A percentile compares a stretch with the other conserved stretches of the same genome.
These are phyloP conservation scores for Ephialtes manifestator DNA, from an alignment of 2,888 invertebrate species.

Conservation along the genomic window DNA sequence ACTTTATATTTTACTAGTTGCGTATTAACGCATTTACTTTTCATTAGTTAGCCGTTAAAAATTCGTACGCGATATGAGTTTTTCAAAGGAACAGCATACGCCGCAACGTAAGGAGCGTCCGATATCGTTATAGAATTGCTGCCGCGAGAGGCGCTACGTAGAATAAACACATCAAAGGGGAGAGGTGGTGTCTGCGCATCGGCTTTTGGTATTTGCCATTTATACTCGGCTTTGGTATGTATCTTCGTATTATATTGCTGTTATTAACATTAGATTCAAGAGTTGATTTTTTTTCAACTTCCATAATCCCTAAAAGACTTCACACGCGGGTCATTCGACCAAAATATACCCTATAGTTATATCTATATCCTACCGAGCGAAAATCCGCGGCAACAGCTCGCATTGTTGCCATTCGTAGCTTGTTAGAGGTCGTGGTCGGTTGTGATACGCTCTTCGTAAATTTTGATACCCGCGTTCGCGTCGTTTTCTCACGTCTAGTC, in stretches of 20 bases:
- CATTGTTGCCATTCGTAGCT: too few relatives aligned
- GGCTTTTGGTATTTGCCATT: too few relatives aligned
- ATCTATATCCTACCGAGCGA: background rate
- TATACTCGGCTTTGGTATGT: too few relatives aligned
- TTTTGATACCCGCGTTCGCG: too few relatives aligned
- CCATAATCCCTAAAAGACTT: background rate
- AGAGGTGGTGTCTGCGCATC: too few relatives aligned
- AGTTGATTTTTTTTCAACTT: background rate
- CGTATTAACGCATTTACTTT: background rate
- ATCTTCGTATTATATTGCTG: too few relatives aligned
- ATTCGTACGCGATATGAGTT: background rate
- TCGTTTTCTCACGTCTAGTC: too few relatives aligned
- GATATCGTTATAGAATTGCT: too few relatives aligned
- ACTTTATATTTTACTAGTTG: background rate
- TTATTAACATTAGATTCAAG: background rate
- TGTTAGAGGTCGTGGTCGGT: too few relatives aligned
- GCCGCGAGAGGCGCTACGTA: too few relatives aligned
- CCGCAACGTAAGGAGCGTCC: background rate
- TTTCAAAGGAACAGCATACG: background rate
- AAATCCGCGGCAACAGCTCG: background rate
- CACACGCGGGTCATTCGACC: background rate
- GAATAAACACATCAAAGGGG: too few relatives aligned
- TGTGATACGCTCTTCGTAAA: too few relatives aligned
- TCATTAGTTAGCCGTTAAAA: background rate
- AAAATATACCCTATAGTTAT: background rate